Evolutionary conservation across 1,140 invertebrate genomes (phyloP), one percentile per base, ranked within the genome.

Genomic region (Papilio glaucus): DNA sequence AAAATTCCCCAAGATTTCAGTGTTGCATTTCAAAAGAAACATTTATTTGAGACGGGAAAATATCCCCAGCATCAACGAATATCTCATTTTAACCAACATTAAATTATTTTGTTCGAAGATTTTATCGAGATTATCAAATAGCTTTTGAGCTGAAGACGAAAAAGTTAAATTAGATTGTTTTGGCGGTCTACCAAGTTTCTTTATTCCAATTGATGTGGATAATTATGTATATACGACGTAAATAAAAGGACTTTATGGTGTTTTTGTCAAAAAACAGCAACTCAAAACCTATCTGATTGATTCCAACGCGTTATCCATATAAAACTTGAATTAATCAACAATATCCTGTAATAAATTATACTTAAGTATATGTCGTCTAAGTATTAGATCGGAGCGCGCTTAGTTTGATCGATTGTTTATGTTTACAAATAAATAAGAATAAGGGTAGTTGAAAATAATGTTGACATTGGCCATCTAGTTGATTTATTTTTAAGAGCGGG

Each of bases 101-200:
- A 21, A 38, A 37, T 38, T 63, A 63, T 63, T 63, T 63, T 38
- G 61, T 63, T 63, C 38, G 33, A 38, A 63, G 61, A 63, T 63
- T 63, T 63, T 63, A 63, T 63, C 61, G 61, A 37, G 61, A 63
- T 63, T 63, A 37, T 39, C 13, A 63, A 63, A 63, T 63, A 63
- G n/a, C 33, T 63, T 38, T 63, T 38, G 29, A 62, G 26, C 29
- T 62, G 13, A 62, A 38, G 61, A 62, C 6, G 33, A 62, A 9
- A 62, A 62, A 62, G 61, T 62, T 62, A 62, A 62, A 62, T 62
- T 15, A 62, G 33, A 62, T 38, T 33, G 33, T 62, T 62, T 62
- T 38, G 61, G 33, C 61, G 15, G 7, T 18, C 5, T 38, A 9
- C 61, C 13, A 37, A 39, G 12, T 62, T 62, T 62, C 53, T 61